Conservation (phyloP, 2,113 vertebrate species). For the Grammomys dolichurus region DNA sequence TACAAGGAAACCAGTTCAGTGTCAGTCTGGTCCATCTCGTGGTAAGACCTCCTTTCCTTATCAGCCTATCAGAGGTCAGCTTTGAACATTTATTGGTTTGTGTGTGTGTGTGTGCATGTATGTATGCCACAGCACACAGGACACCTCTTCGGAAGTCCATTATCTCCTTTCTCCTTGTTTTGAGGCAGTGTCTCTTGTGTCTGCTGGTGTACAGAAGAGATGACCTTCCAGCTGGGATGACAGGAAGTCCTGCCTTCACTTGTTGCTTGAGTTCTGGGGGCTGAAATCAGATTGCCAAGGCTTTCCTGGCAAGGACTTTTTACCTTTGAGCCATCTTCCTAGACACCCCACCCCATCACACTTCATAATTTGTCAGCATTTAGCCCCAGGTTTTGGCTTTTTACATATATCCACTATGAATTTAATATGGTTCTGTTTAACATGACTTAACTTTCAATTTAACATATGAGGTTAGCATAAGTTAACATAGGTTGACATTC, state of each 20-base stretch:
- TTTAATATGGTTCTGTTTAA: background rate
- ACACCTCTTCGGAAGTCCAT: too few relatives aligned
- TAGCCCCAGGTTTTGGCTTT: background rate
- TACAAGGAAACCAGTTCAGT: constrained; percentile 61
- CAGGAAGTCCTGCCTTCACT: too few relatives aligned
- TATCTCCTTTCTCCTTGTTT: background rate
- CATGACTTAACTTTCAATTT: constrained; percentile 3
- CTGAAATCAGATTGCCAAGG: background rate
- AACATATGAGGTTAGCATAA: too few relatives aligned
- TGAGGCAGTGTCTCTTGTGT: background rate
- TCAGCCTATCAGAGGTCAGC: background rate
- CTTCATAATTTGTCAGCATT: background rate
- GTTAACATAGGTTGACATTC: too few relatives aligned
- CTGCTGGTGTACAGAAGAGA: background rate
- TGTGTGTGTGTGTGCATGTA: background rate
- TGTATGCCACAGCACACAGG: background rate
- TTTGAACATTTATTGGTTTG: background rate
- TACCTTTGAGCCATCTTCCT: background rate
- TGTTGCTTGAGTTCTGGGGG: background rate
- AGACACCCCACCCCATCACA: background rate
- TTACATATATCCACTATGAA: background rate
- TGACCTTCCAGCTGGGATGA: background rate
- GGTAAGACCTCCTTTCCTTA: background rate
- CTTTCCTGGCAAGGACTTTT: background rate
- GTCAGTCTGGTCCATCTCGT: background rate